Evolutionary conservation across 1,140 invertebrate species (phyloP).

Genomic region (Drosophila punjabiensis): DNA sequence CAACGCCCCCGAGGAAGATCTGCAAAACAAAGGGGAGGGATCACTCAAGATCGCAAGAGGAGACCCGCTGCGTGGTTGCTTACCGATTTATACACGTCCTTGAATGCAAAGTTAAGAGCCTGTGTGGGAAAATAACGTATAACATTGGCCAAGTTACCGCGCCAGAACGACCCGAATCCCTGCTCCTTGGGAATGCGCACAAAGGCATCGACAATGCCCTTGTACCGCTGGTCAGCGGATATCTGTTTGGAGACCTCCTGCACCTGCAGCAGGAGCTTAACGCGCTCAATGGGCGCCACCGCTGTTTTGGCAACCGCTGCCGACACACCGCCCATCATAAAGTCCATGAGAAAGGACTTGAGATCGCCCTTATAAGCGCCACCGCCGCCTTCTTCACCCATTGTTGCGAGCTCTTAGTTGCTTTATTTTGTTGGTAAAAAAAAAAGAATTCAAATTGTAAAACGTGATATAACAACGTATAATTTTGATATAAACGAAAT

Average conservation of each 20-base stretch:
- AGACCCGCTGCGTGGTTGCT: neutral
- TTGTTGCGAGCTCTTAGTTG: slow-evolving; percentile 15
- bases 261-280: slow-evolving; percentile 96
- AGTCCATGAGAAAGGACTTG: slow-evolving; percentile 89
- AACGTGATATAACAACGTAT: neutral
- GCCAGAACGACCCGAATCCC: slow-evolving; percentile 94
- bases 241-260: slow-evolving; percentile 94
- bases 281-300: slow-evolving; percentile 96
- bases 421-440: neutral
- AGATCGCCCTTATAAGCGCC: slow-evolving; percentile 42
- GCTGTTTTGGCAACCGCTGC: slow-evolving; percentile 95
- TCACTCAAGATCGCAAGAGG: neutral
- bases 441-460: neutral
- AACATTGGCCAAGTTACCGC: slow-evolving; percentile 97
- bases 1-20: slow-evolving; percentile 88
- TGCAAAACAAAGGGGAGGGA: neutral
- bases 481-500: slow-evolving; percentile 11
- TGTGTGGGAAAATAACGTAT: slow-evolving; percentile 98
- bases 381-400: slow-evolving; percentile 86
- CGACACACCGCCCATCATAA: slow-evolving; percentile 94
- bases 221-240: slow-evolving; percentile 90
- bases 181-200: slow-evolving; percentile 93
- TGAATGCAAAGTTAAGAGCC: slow-evolving; percentile 97
- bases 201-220: slow-evolving; percentile 87
- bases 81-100: slow-evolving; percentile 93